Evolutionary conservation across 1,140 invertebrate species (phyloP).

Genomic region (Panagrolaimus sp.): DNA sequence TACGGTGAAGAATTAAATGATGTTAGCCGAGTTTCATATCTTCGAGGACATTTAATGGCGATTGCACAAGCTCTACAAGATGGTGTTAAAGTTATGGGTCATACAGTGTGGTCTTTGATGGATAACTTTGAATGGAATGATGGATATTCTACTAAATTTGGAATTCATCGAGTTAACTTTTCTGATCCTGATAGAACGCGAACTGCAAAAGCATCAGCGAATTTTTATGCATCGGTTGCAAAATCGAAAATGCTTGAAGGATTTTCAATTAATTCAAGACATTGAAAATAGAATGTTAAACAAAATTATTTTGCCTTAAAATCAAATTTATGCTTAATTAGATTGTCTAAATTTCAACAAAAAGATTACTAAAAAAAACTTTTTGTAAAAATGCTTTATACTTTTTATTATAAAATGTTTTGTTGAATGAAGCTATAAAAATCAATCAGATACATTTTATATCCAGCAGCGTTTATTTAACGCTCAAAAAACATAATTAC

Average conservation of each 20-base stretch:
- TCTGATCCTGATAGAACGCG: not conserved
- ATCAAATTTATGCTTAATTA: no score
- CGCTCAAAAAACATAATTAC: no score
- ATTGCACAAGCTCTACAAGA: slow-evolving; percentile 64
- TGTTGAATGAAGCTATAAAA: no score
- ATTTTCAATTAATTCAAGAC: not conserved
- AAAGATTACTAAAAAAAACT: no score
- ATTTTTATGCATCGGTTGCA: not conserved
- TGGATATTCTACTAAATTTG: slow-evolving; percentile 52
- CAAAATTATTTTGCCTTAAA: no score
- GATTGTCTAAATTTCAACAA: no score
- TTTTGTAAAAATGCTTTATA: no score
- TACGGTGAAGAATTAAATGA: slow-evolving; percentile 24
- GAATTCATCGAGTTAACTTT: slow-evolving; percentile 26
- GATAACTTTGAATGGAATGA: slow-evolving; percentile 74
- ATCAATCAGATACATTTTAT: no score
- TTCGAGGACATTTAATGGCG: slow-evolving; percentile 29
- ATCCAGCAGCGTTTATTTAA: no score
- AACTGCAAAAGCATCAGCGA: not conserved
- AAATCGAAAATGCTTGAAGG: not conserved
- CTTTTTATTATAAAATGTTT: no score
- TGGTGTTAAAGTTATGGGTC: slow-evolving; percentile 67
- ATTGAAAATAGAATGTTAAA: no score
- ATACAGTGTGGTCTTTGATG: slow-evolving; percentile 70
- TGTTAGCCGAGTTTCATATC: slow-evolving; percentile 26